phyloP scores from a whole-genome alignment of 2,888 invertebrate genomes.

The Nymphalis c-album region DNA sequence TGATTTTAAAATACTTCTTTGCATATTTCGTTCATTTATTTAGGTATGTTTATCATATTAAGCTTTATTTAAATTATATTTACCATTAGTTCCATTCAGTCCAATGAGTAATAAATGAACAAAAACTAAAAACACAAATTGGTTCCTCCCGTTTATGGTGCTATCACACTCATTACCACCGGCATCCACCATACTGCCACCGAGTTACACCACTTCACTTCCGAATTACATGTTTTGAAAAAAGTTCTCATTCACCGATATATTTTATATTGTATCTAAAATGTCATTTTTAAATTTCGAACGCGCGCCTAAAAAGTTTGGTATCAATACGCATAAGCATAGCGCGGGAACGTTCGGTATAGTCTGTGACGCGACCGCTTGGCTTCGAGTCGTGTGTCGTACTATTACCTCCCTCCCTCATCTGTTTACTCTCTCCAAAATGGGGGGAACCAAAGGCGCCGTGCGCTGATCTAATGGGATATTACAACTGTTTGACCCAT shows the following conservation, averaged over 20 bases:
- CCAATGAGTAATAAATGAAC: constrained; percentile 79
- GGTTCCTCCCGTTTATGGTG: constrained; percentile 77
- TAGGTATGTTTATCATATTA: too few relatives aligned
- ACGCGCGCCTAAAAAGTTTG: constrained; percentile 57
- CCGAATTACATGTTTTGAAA: constrained; percentile 70
- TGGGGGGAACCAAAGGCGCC: constrained; percentile 71
- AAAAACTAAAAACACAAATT: constrained; percentile 77
- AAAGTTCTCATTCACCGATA: constrained; percentile 20
- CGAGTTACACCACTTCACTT: constrained; percentile 67
- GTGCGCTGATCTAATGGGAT: constrained; percentile 56
- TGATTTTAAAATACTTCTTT: too few relatives aligned
- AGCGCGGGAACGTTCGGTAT: constrained; percentile 44
- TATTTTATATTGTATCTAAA: constrained; percentile 36
- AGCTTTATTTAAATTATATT: constrained; percentile 43
- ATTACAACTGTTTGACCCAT: constrained; percentile 63
- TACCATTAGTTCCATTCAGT: constrained; percentile 79
- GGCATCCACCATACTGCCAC: constrained; percentile 80
- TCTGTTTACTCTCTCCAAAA: constrained; percentile 74
- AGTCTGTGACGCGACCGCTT: constrained; percentile 64
- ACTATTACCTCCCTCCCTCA: constrained; percentile 77
- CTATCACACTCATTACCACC: constrained; percentile 79
- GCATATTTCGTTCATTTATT: too few relatives aligned
- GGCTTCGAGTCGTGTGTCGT: constrained; percentile 63
- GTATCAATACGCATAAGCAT: constrained; percentile 53
- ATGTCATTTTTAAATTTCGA: constrained; percentile 48